phyloP scores from a whole-genome alignment of 2,888 invertebrate species.

The Apodemia duryi region DNA sequence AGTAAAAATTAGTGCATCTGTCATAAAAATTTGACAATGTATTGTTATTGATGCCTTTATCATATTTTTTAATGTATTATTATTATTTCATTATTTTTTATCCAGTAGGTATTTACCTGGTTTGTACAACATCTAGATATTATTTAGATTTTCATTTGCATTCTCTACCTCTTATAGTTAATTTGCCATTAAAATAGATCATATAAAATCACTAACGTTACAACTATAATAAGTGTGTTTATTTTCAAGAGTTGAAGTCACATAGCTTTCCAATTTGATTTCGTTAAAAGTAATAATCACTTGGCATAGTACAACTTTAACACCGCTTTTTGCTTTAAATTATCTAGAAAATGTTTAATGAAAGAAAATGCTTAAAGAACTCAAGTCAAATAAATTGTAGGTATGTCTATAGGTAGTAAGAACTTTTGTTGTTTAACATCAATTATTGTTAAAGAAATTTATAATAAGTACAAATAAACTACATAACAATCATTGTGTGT shows the following conservation, averaged over 20 bases:
- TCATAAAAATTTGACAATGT: not conserved
- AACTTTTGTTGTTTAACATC: not conserved
- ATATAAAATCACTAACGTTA: not conserved
- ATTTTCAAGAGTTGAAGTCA: not conserved
- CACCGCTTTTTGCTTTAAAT: not conserved
- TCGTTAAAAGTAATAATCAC: not conserved
- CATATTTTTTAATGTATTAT: not conserved
- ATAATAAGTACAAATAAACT: not conserved
- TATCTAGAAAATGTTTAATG: not conserved
- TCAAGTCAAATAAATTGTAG: conserved; percentile 2
- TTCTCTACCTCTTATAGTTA: not conserved
- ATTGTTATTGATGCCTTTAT: not conserved
- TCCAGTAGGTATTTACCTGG: not conserved
- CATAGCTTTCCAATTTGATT: not conserved
- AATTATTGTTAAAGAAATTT: not conserved
- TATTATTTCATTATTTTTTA: not conserved
- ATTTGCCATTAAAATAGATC: not conserved
- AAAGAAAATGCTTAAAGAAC: conserved; percentile 1
- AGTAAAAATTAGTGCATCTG: not conserved
- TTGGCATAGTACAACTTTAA: conserved; percentile 1
- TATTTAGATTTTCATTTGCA: not conserved
- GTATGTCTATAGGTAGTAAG: conserved; percentile 2
- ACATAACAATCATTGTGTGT: not conserved
- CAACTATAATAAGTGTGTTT: not conserved
- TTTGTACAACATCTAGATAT: not conserved